phyloP scores from a whole-genome alignment of 2,113 vertebrate species.

The Gobio gobio region DNA sequence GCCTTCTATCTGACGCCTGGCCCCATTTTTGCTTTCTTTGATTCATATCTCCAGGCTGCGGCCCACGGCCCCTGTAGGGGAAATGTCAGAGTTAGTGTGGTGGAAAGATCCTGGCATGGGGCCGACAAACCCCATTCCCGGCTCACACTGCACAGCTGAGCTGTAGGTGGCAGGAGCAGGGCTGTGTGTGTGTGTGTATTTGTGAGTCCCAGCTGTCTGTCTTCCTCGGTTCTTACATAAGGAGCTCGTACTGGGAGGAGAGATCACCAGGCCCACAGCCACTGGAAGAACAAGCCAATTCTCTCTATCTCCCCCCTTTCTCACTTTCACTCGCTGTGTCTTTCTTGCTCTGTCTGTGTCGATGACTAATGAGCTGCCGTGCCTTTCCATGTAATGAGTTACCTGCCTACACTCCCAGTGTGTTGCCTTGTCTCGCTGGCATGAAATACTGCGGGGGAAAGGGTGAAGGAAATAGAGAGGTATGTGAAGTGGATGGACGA shows the following conservation, averaged over 20 bases:
- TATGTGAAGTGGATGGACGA: conserved; percentile 1
- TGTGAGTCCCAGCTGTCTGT: conserved; percentile 43
- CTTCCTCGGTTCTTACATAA: conserved; percentile 53
- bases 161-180: conserved; percentile 58
- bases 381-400: conserved; percentile 54
- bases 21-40: conserved; percentile 28
- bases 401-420: conserved; percentile 53
- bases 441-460: conserved; percentile 17
- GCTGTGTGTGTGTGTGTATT: conserved; percentile 34
- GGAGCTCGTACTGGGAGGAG: conserved; percentile 43
- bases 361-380: conserved; percentile 63
- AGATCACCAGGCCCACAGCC: conserved; percentile 43
- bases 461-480: conserved; percentile 2
- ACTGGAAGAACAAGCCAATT: conserved; percentile 48
- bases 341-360: conserved; percentile 19
- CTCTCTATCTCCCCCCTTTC: conserved; percentile 1
- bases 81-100: conserved; percentile 71
- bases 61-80: conserved; percentile 65
- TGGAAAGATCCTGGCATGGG: conserved; percentile 60
- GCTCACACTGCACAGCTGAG: conserved; percentile 67
- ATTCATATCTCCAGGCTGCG: conserved; percentile 54
- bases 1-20: conserved; percentile 4
- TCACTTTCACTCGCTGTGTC: not conserved
- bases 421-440: conserved; percentile 45
- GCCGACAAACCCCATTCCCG: conserved; percentile 54